phyloP scores from a whole-genome alignment of 2,888 invertebrate species.

The Seira ritae region DNA sequence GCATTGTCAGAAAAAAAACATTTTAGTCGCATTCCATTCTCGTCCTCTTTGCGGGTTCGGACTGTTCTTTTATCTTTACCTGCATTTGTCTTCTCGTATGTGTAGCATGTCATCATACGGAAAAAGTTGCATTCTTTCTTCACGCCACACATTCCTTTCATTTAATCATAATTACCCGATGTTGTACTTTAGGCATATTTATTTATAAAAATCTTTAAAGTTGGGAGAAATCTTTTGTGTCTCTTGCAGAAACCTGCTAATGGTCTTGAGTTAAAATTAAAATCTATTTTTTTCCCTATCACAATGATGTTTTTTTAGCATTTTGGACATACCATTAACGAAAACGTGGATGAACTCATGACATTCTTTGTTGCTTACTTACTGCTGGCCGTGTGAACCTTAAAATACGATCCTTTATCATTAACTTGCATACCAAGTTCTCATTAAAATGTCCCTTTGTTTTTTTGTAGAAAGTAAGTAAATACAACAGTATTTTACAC shows the following conservation, averaged over 20 bases:
- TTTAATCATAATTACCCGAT: conserved; percentile 54
- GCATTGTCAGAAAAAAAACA: conserved; percentile 35
- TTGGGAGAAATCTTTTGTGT: too few relatives aligned
- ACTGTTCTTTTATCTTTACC: conserved; percentile 4
- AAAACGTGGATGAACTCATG: too few relatives aligned
- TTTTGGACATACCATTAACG: too few relatives aligned
- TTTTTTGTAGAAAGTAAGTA: background rate
- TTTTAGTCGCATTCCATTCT: conserved; percentile 55
- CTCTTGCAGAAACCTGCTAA: background rate
- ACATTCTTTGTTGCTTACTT: too few relatives aligned
- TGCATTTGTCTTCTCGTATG: too few relatives aligned
- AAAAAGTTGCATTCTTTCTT: conserved; percentile 47
- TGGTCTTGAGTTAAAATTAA: background rate
- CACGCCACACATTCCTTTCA: conserved; percentile 50
- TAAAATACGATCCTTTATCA: too few relatives aligned
- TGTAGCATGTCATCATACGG: conserved; percentile 22
- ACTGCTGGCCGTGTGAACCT: too few relatives aligned
- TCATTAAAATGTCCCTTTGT: too few relatives aligned
- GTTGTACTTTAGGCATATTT: conserved; percentile 1
- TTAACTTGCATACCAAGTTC: too few relatives aligned
- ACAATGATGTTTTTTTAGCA: too few relatives aligned
- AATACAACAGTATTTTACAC: conserved; percentile 12
- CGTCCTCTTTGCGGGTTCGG: conserved; percentile 4
- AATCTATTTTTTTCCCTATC: background rate
- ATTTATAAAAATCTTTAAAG: too few relatives aligned